Base-by-base conservation (phyloP, 2,113 vertebrate species). In the Lepisosteus osseus region DNA sequence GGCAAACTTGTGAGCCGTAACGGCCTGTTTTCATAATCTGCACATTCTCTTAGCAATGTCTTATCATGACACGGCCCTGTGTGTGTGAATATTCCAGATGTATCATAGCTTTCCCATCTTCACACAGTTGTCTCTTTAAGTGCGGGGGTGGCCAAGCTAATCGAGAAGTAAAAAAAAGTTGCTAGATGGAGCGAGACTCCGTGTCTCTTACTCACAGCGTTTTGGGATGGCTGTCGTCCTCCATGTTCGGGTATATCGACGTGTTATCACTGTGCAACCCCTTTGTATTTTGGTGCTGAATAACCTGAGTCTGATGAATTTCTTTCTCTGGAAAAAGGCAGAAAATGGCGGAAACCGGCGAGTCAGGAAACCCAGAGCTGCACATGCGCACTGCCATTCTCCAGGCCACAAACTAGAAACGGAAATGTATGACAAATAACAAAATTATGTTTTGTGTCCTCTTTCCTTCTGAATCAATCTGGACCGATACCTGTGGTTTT, bases 141-240 rank as follows among this genome's bases (percentile, higher is more conserved):
- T 59, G 12, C 57, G 57, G 7, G 56, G 57, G 57, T 59, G 56
- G 56, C 56, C n/a, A 12, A 14, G 56, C n/a, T n/a, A 12, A 59
- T 13, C 7, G 11, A 12, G 3, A 59, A 59, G 56, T 59, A 59
- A 12, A 59, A 66, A 40, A 54, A 61, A 44, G 62, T 44, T 17
- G 15, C 40, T 41, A 54, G 13, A 59, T 3, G 13, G 63, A 59
- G 61, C 61, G 59, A 43, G 64, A 70, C 41, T 45, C 45, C 2
- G 40, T 73, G 47, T 72, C 17, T 66, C 59, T n/a, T 69, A 89
- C 89, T 89, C 80, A 92, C 89, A 92, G 80, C 68, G 90, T 92
- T 87, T 77, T 91, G 3, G 89, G 89, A 73, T 89, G 79, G 75
- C 72, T 83, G 59, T 92, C 91, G 83, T 92, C 91, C 72, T 92